Conservation (phyloP, 2,888 invertebrate genomes). For the Lithophane semibrunnea region DNA sequence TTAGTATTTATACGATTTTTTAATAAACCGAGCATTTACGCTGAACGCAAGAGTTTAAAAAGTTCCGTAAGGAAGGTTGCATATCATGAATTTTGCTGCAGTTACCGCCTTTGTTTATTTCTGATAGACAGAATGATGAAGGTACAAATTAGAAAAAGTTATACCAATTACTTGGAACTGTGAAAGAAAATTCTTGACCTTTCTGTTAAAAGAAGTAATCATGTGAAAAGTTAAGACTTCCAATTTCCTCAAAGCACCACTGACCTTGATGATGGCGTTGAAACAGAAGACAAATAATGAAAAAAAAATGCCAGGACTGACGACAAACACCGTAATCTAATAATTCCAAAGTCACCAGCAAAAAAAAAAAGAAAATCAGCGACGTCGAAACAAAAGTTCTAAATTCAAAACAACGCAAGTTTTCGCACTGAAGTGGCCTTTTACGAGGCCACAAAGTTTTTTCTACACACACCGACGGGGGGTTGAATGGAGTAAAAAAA, state of each 20-base stretch:
- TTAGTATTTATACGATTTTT: conserved; percentile 61
- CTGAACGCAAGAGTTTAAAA: conserved; percentile 30
- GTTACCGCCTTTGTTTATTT: neutral
- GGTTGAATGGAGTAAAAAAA: conserved; percentile 72
- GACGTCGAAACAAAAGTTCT: conserved; percentile 65
- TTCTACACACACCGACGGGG: conserved; percentile 77
- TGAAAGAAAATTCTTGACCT: neutral
- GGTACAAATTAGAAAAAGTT: neutral
- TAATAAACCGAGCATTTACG: conserved; percentile 56
- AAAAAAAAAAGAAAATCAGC: conserved; percentile 56
- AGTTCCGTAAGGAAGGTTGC: conserved; percentile 14
- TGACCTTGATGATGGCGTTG: conserved; percentile 21
- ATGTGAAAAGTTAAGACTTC: conserved; percentile 34
- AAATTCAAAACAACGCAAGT: conserved; percentile 72
- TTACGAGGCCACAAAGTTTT: conserved; percentile 75
- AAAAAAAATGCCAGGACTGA: conserved; percentile 6
- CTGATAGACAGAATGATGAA: neutral
- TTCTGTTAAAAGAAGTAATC: neutral
- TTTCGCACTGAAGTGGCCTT: conserved; percentile 66
- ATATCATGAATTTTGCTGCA: conserved; percentile 13
- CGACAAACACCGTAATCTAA: conserved; percentile 27
- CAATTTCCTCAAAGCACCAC: conserved; percentile 27
- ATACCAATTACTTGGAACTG: neutral
- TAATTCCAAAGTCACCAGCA: conserved; percentile 40
- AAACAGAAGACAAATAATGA: conserved; percentile 18